Evolutionary conservation across 2,888 invertebrate genomes (phyloP).

Genomic region (Cerastoderma edule): DNA sequence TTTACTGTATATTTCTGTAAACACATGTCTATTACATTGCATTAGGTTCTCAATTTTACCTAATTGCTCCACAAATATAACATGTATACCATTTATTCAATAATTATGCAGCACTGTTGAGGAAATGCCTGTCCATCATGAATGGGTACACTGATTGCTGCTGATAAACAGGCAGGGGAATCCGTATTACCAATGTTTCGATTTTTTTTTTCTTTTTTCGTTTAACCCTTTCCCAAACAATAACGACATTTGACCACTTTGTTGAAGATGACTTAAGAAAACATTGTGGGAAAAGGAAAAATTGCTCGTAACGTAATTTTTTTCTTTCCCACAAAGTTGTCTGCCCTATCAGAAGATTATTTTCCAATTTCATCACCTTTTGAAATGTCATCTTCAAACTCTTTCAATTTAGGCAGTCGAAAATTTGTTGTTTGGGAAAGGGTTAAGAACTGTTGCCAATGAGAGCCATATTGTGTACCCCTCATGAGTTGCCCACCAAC

Average conservation of each 20-base stretch:
- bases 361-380: not conserved
- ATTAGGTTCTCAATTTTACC: too few relatives aligned
- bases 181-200: too few relatives aligned
- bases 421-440: not conserved
- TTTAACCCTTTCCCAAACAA: not conserved
- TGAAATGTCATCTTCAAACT: not conserved
- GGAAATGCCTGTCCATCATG: not conserved
- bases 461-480: too few relatives aligned
- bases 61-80: too few relatives aligned
- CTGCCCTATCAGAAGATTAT: not conserved
- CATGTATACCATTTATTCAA: too few relatives aligned
- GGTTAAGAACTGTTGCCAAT: too few relatives aligned
- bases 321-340: constrained; percentile 6
- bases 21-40: too few relatives aligned
- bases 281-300: not conserved
- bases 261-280: not conserved
- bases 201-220: too few relatives aligned
- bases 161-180: too few relatives aligned
- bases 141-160: not conserved
- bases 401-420: not conserved
- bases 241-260: not conserved
- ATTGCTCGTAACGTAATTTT: not conserved
- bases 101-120: not conserved
- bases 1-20: too few relatives aligned
- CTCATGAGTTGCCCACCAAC: not conserved